Conservation (phyloP, 2,797 vertebrate species). For the Alfaro cultratus region DNA sequence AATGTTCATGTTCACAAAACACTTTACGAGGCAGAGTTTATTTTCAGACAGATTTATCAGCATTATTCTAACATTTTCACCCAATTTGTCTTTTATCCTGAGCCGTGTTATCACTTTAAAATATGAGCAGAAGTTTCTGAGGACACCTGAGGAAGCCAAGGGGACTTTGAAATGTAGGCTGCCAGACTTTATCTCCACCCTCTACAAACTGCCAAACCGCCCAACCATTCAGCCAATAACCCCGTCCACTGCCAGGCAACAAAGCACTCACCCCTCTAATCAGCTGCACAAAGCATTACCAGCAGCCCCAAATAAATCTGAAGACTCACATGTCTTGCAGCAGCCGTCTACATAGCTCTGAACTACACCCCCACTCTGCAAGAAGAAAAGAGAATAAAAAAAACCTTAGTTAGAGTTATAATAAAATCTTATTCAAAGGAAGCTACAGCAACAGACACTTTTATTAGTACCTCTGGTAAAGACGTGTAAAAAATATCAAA, state of each 20-base stretch:
- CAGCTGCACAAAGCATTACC: slow-evolving; percentile 69
- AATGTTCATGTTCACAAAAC: slow-evolving; percentile 4
- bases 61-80: neutral
- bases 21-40: neutral
- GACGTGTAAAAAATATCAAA: neutral
- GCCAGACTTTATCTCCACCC: slow-evolving; percentile 64
- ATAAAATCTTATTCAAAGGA: neutral
- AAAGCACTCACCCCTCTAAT: slow-evolving; percentile 75
- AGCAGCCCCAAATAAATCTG: slow-evolving; percentile 48
- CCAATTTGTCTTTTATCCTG: slow-evolving; percentile 5
- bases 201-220: slow-evolving; percentile 72
- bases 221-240: slow-evolving; percentile 77
- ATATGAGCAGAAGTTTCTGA: slow-evolving; percentile 32
- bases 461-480: neutral
- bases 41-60: neutral
- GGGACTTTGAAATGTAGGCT: slow-evolving; percentile 53
- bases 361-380: slow-evolving; percentile 92
- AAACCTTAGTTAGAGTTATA: neutral
- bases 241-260: slow-evolving; percentile 80
- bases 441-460: neutral
- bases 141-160: slow-evolving; percentile 40
- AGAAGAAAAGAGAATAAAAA: slow-evolving; percentile 29
- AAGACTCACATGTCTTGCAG: slow-evolving; percentile 97
- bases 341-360: slow-evolving; percentile 94
- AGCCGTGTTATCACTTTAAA: slow-evolving; percentile 11